Evolutionary conservation across 1,140 invertebrate species (phyloP).

Genomic region (Drosophila sturtevanti): DNA sequence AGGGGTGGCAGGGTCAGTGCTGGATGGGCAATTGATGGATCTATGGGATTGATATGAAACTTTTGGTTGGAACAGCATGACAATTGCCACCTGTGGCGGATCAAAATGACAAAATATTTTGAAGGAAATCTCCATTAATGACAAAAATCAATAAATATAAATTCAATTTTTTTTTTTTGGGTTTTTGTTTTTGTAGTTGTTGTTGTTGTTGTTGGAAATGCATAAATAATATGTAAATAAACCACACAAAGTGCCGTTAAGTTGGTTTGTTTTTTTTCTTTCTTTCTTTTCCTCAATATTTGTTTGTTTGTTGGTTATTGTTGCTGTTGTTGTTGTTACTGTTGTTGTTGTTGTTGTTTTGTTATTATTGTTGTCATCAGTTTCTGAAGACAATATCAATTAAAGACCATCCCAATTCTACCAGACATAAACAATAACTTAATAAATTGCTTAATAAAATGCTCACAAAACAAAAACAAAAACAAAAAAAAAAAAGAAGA

Average conservation of each 20-base stretch:
- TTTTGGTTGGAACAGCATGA: constrained; percentile 56
- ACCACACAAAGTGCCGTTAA: constrained; percentile 60
- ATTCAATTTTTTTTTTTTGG: constrained; percentile 65
- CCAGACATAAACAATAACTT: constrained; percentile 48
- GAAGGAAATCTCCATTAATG: constrained; percentile 72
- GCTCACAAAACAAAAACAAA: constrained; percentile 52
- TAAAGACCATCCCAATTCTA: constrained; percentile 52
- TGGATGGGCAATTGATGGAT: constrained; percentile 11
- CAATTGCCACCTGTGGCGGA: constrained; percentile 67
- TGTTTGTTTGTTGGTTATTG: background rate
- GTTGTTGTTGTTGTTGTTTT: background rate
- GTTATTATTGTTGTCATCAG: constrained; percentile 23
- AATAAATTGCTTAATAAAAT: constrained; percentile 65
- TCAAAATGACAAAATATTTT: constrained; percentile 20
- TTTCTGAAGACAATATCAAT: constrained; percentile 64
- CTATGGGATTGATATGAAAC: constrained; percentile 36
- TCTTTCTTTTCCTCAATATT: too few relatives aligned
- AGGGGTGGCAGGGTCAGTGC: too few relatives aligned
- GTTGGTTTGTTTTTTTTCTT: constrained; percentile 10
- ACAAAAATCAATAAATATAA: constrained; percentile 79
- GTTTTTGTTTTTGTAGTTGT: background rate
- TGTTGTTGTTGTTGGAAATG: constrained; percentile 11
- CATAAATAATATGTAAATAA: constrained; percentile 58
- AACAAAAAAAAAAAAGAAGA: too few relatives aligned
- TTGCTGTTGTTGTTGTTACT: background rate